Evolutionary conservation across 35 echinoderm and acorn worm species (phyloP).

Genomic region (Heliocidaris tuberculata): DNA sequence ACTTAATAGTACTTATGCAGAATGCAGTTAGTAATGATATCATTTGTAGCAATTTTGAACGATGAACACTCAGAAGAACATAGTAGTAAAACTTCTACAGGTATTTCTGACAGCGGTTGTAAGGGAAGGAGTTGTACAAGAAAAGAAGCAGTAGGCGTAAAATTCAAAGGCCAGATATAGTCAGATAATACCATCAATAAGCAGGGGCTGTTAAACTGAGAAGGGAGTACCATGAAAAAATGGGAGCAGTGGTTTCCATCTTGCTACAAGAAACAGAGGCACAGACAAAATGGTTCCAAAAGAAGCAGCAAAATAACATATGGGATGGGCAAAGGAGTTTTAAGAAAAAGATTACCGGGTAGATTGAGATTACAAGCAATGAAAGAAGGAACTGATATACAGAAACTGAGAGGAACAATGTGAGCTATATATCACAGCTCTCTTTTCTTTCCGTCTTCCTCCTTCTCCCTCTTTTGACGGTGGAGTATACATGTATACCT

Average conservation of each 20-base stretch:
- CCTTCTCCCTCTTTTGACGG: background rate
- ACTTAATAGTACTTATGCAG: too few relatives aligned
- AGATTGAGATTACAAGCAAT: background rate
- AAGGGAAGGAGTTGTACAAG: too few relatives aligned
- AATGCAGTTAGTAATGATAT: too few relatives aligned
- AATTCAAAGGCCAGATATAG: too few relatives aligned
- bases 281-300: background rate
- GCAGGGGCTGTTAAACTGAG: too few relatives aligned
- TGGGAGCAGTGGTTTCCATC: background rate
- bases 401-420: slow-evolving; percentile 11
- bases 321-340: background rate
- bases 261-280: background rate
- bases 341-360: background rate
- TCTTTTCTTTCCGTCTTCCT: background rate
- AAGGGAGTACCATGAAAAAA: background rate
- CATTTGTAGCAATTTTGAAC: too few relatives aligned
- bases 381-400: slow-evolving; percentile 4
- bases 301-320: background rate
- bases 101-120: too few relatives aligned
- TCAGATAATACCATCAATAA: too few relatives aligned
- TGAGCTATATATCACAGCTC: background rate
- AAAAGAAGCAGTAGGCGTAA: too few relatives aligned
- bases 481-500: slow-evolving; percentile 27
- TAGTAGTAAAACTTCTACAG: too few relatives aligned
- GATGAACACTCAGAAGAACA: too few relatives aligned